phyloP scores from a whole-genome alignment of 2,113 vertebrate species.

The Cyanistes caeruleus region DNA sequence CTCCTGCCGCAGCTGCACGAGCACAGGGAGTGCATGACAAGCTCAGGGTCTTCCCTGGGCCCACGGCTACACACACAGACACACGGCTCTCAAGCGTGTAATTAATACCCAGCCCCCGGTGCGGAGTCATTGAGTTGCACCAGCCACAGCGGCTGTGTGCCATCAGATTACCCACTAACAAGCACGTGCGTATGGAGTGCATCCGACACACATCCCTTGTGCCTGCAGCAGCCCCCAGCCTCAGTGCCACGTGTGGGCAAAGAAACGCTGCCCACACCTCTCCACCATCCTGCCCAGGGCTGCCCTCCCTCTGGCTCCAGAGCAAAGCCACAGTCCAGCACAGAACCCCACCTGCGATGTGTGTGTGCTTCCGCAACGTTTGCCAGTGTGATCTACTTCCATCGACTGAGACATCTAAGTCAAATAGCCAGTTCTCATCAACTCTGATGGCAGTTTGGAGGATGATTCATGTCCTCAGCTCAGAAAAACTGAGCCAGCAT shows the following conservation, averaged over 20 bases:
- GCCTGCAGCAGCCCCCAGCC: not conserved
- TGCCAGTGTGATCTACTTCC: not conserved
- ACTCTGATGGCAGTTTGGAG: not conserved
- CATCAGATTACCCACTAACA: not conserved
- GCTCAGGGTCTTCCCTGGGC: not conserved
- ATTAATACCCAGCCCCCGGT: constrained; percentile 46
- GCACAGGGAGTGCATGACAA: fast-evolving
- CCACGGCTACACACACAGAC: not conserved
- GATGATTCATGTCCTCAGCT: not conserved
- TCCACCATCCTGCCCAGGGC: not conserved
- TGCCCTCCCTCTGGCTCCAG: not conserved
- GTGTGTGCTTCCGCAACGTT: not conserved
- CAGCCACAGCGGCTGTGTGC: not conserved
- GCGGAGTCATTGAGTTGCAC: not conserved
- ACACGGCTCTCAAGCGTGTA: constrained; percentile 50
- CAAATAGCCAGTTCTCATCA: not conserved
- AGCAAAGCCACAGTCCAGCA: not conserved
- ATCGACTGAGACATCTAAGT: not conserved
- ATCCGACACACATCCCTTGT: not conserved
- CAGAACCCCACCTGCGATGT: fast-evolving
- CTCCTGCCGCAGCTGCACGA: not conserved
- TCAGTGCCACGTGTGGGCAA: fast-evolving
- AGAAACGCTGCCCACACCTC: not conserved
- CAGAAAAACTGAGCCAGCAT: constrained; percentile 47
- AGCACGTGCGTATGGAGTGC: not conserved